Evolutionary conservation across 2,888 invertebrate species (phyloP).

Genomic region (Lissocephala sabroskyi): DNA sequence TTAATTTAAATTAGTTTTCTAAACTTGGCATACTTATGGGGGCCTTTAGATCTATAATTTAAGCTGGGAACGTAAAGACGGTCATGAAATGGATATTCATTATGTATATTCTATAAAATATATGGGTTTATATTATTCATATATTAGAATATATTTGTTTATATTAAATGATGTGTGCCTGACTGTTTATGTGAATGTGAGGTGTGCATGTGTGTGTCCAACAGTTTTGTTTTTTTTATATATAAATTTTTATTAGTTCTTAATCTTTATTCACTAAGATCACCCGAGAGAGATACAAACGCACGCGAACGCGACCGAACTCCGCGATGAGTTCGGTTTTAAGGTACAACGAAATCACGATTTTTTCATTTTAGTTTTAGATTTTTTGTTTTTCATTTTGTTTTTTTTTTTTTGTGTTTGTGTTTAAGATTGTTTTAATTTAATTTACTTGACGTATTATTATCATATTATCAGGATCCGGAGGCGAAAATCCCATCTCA

Average conservation of each 20-base stretch:
- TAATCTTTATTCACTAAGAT: conserved; percentile 70
- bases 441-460: conserved; percentile 6
- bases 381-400: conserved; percentile 40
- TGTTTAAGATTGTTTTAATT: conserved; percentile 17
- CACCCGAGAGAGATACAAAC: conserved; percentile 72
- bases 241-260: conserved; percentile 37
- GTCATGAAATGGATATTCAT: conserved; percentile 24
- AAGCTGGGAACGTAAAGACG: conserved; percentile 8
- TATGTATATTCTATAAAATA: conserved; percentile 32
- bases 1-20: not conserved
- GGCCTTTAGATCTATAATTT: conserved; percentile 6
- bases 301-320: conserved; percentile 73
- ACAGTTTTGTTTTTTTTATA: conserved; percentile 15
- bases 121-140: conserved; percentile 18
- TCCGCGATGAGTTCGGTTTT: conserved; percentile 73
- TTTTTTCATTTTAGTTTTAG: conserved; percentile 40
- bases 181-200: conserved; percentile 16
- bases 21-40: conserved; percentile 7
- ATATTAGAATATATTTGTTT: conserved; percentile 6
- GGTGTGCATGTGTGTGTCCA: conserved; percentile 18
- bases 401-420: conserved; percentile 28
- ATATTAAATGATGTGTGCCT: conserved; percentile 22
- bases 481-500: conserved; percentile 70
- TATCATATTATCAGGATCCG: conserved; percentile 58
- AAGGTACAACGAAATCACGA: conserved; percentile 74